These are phyloP conservation scores for Eristalis pertinax DNA, from an alignment of 2,888 invertebrate species.

Conservation along the genomic window DNA sequence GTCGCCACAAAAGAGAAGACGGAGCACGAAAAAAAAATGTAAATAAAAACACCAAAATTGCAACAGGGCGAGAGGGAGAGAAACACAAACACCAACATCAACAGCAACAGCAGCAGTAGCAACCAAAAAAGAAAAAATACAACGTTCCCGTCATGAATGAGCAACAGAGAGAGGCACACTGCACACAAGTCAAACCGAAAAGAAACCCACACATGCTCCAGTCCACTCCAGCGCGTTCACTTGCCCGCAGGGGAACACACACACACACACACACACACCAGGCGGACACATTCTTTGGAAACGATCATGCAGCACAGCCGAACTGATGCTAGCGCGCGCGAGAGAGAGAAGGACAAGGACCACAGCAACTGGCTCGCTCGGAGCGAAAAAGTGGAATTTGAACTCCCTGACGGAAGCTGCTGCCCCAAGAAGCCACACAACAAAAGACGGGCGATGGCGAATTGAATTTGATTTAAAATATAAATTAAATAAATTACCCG, in stretches of 20 bases:
- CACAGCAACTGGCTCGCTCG: background rate
- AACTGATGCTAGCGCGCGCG: conserved; percentile 20
- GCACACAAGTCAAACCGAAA: no score
- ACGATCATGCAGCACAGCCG: conserved; percentile 28
- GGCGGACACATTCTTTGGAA: conserved; percentile 4
- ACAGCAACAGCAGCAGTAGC: background rate
- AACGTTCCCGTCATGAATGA: background rate
- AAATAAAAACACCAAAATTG: conserved; percentile 56
- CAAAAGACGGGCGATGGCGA: background rate
- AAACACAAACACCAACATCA: background rate
- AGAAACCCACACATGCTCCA: background rate
- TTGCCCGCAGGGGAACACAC: background rate
- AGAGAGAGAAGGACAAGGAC: background rate
- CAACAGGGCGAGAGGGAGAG: conserved; percentile 16
- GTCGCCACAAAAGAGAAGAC: background rate
- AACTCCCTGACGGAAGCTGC: conserved; percentile 14
- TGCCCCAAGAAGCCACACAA: background rate
- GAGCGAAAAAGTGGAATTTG: conserved; percentile 26
- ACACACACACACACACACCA: background rate
- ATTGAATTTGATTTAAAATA: conserved; percentile 27
- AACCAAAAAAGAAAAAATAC: background rate
- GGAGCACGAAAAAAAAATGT: conserved; percentile 19
- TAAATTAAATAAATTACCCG: conserved; percentile 38
- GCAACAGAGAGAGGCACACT: conserved; percentile 19
- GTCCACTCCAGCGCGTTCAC: background rate